These are phyloP conservation scores for Asarcornis scutulata DNA, from an alignment of 2,113 vertebrate genomes.

Conservation along the genomic window DNA sequence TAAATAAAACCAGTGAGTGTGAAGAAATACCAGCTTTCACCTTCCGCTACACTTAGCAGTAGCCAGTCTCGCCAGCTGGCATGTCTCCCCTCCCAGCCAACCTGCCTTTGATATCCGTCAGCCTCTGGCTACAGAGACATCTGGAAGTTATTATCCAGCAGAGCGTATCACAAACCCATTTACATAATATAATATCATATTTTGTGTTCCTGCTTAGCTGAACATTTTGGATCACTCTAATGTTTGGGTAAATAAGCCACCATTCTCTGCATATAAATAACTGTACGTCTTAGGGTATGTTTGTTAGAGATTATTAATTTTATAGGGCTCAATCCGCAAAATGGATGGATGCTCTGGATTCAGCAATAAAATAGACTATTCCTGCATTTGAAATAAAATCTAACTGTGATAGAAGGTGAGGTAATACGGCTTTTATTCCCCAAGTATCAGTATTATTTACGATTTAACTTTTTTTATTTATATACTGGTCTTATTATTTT, in stretches of 20 bases:
- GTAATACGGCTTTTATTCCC: background rate
- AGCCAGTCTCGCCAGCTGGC: slow-evolving; percentile 77
- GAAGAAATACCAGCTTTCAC: slow-evolving; percentile 75
- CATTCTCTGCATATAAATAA: background rate
- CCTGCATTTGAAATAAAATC: background rate
- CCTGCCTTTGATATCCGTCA: slow-evolving; percentile 78
- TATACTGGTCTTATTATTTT: background rate
- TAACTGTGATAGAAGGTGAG: background rate
- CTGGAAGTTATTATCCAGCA: slow-evolving; percentile 83
- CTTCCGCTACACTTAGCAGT: slow-evolving; percentile 65
- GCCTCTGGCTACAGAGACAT: slow-evolving; percentile 80
- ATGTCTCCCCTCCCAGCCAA: slow-evolving; percentile 68
- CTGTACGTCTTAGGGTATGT: background rate
- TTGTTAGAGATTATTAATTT: background rate
- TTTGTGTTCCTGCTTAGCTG: slow-evolving; percentile 70
- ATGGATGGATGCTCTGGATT: background rate
- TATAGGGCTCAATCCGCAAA: background rate
- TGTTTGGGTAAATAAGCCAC: slow-evolving; percentile 32
- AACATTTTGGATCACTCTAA: slow-evolving; percentile 52
- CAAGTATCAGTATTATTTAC: background rate
- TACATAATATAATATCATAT: slow-evolving; percentile 80
- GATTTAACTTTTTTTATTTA: background rate
- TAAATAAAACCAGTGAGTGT: slow-evolving; percentile 76
- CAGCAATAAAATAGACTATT: background rate
- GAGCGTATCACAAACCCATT: slow-evolving; percentile 73